These are phyloP conservation scores for Amazona guildingii DNA, from an alignment of 2,113 vertebrate species.

Conservation along the genomic window DNA sequence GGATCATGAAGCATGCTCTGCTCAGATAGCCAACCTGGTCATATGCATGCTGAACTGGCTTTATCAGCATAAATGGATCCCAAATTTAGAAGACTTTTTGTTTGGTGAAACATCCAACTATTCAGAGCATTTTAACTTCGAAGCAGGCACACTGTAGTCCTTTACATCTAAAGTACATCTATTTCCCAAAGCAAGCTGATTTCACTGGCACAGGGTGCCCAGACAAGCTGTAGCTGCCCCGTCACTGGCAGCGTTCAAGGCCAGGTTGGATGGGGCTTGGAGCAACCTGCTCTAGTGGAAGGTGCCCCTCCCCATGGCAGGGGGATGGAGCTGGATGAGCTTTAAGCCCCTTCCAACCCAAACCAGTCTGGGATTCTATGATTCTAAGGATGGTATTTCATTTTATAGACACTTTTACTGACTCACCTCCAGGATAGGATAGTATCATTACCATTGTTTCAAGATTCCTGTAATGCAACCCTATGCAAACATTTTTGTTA, in stretches of 20 bases:
- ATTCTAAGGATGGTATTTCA: not conserved
- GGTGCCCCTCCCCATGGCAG: not conserved
- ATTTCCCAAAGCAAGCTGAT: not conserved
- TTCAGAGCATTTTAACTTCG: rapidly evolving
- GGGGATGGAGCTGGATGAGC: not conserved
- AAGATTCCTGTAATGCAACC: not conserved
- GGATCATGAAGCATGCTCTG: rapidly evolving
- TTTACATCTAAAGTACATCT: rapidly evolving
- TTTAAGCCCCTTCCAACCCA: not conserved
- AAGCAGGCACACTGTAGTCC: not conserved
- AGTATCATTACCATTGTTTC: not conserved
- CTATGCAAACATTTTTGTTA: not conserved
- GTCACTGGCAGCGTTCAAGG: not conserved
- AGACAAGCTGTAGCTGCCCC: not conserved
- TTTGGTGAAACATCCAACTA: not conserved
- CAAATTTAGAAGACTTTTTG: rapidly evolving
- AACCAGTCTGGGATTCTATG: not conserved
- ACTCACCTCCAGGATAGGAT: rapidly evolving
- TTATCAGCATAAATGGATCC: not conserved
- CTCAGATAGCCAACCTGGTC: not conserved
- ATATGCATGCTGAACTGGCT: rapidly evolving
- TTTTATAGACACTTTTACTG: not conserved
- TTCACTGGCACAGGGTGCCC: not conserved
- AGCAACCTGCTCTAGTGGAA: not conserved
- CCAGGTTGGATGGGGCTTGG: not conserved